phyloP scores from a whole-genome alignment of 2,113 vertebrate genomes.

The Felis chaus region DNA sequence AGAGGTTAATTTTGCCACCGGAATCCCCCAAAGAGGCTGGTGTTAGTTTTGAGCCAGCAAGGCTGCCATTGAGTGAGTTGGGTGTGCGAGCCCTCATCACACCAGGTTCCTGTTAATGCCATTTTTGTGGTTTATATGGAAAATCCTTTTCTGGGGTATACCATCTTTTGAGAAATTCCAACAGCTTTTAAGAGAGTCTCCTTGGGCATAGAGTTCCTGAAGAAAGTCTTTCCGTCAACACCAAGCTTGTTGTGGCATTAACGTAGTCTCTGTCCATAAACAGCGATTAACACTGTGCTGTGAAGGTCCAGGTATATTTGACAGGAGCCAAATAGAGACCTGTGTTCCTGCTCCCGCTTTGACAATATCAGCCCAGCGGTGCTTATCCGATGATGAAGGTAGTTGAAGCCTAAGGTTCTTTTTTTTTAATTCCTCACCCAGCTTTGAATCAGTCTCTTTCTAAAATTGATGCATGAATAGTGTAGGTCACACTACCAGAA shows the following conservation, averaged over 20 bases:
- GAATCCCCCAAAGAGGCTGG: not conserved
- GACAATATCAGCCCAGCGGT: not conserved
- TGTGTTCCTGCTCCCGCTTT: too few species aligned
- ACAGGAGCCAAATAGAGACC: not conserved
- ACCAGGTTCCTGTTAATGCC: not conserved
- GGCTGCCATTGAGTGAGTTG: not conserved
- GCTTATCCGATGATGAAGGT: not conserved
- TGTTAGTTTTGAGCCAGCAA: constrained; percentile 41
- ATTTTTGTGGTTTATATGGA: constrained; percentile 23
- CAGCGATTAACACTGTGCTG: not conserved
- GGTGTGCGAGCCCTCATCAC: not conserved
- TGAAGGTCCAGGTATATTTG: not conserved
- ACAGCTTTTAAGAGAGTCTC: not conserved
- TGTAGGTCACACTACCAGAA: not conserved
- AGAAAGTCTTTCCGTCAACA: not conserved
- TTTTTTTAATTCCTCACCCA: not conserved
- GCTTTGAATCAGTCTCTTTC: not conserved
- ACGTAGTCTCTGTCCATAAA: not conserved
- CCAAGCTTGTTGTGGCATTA: not conserved
- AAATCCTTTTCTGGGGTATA: not conserved
- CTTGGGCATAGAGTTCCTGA: not conserved
- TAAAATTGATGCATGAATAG: not conserved
- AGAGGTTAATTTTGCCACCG: not conserved
- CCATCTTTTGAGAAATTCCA: constrained; percentile 23
- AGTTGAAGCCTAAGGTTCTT: not conserved